A percentile compares a stretch with the other conserved stretches of the same genome.
phyloP scores from a whole-genome alignment of 2,888 invertebrate genomes.

The Phortica magna region DNA sequence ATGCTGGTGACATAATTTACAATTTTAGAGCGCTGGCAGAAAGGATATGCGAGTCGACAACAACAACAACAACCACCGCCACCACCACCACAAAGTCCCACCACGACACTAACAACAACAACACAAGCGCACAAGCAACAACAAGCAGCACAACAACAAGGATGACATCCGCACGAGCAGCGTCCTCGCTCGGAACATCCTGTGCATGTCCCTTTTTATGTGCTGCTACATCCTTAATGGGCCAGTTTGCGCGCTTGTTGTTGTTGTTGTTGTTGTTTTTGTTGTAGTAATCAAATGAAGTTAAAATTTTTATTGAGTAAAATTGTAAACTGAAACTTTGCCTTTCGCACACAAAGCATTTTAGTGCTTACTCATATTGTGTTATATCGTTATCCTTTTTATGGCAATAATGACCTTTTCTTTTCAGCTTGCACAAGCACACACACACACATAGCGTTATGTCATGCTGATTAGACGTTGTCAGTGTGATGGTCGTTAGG shows the following conservation, averaged over 20 bases:
- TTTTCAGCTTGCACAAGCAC: constrained; percentile 57
- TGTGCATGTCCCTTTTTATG: constrained; percentile 7
- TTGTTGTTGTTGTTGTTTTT: not conserved
- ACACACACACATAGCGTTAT: too few species aligned
- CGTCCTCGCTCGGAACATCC: not conserved
- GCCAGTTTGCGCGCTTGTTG: not conserved
- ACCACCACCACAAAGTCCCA: constrained; percentile 33
- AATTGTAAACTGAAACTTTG: constrained; percentile 66
- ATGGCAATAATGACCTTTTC: constrained; percentile 68
- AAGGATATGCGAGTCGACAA: not conserved
- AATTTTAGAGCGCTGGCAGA: constrained; percentile 61
- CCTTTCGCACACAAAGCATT: constrained; percentile 48
- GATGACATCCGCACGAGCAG: not conserved
- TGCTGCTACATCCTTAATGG: constrained; percentile 6
- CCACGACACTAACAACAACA: constrained; percentile 21
- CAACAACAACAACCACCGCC: constrained; percentile 20
- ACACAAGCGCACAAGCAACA: not conserved
- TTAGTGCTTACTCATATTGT: constrained; percentile 73
- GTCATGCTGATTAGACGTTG: not conserved
- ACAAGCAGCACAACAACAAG: constrained; percentile 16
- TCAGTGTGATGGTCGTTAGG: constrained; percentile 70
- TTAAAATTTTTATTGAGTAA: constrained; percentile 70
- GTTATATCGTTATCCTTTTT: constrained; percentile 70
- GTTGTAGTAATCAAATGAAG: constrained; percentile 55
- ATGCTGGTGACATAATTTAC: constrained; percentile 68